Evolutionary conservation across 1,140 invertebrate species (phyloP), one percentile per base, ranked within the genome.

Genomic region (Hesperophylax magnus): DNA sequence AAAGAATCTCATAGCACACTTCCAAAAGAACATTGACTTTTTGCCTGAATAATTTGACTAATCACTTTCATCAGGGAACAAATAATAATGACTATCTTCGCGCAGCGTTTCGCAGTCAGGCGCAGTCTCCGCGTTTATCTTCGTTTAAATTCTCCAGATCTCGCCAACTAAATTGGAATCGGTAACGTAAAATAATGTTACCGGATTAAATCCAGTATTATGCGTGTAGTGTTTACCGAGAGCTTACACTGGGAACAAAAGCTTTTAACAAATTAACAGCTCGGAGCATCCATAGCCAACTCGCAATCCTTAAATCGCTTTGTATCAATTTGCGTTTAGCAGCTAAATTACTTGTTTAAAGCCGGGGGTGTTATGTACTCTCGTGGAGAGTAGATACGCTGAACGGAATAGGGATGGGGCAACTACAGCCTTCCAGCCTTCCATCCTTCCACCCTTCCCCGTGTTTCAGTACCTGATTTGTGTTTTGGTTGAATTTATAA

Each of bases 301-400:
- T 74, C 56, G 77, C 82, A 79, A 81, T 83, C 82, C 79, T 81
- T 74, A 84, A 81, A 84, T 84, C 82, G 82, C 79, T 84, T 84
- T 84, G 82, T 84, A 84, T 84, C 82, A 84, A 84, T 84, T 84
- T 84, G 82, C 79, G 79, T 81, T 83, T 79, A 83, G 82, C 79
- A 83, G 72, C 82, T 84, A 84, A 84, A 84, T 84, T 84, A 80
- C 82, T 84, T 84, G 82, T 84, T 84, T 84, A 81, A 84, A 84
- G 61, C 82, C 65, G 69, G 67, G 34, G 47, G 71, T 53, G 71
- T 17, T 11, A 54, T 20, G 2, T 22, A 53, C 14, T 11, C 20
- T 27, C 52, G 52, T n/a, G 47, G 39, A 14, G 34, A 5, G 63
- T 22, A 27, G 11, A 0, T 31, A 15, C 27, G 27, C 63, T 22